Evolutionary conservation across 2,797 vertebrate species (phyloP).

Genomic region (Chromobotia macracanthus): DNA sequence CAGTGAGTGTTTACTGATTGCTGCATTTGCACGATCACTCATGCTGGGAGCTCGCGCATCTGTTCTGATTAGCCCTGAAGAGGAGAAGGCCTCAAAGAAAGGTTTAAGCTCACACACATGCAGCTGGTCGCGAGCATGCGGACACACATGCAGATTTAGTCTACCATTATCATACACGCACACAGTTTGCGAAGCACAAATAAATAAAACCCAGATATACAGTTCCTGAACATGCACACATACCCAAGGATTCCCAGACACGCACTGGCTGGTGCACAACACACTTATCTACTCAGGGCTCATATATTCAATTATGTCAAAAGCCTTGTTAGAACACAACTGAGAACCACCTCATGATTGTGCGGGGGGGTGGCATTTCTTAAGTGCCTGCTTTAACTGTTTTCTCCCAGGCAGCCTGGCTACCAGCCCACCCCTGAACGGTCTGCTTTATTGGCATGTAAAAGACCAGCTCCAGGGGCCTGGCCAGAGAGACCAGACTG

Average conservation of each 20-base stretch:
- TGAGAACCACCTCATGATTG: constrained; percentile 39
- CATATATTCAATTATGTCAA: constrained; percentile 64
- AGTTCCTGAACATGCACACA: constrained; percentile 17
- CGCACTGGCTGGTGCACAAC: constrained; percentile 23
- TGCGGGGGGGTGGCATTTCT: constrained; percentile 37
- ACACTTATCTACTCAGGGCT: constrained; percentile 53
- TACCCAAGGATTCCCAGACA: constrained; percentile 27
- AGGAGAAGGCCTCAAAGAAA: constrained; percentile 34
- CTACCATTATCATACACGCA: neutral
- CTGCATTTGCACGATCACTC: constrained; percentile 71
- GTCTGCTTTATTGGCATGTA: constrained; percentile 50
- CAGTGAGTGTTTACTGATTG: constrained; percentile 83
- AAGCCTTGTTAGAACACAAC: constrained; percentile 58
- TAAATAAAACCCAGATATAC: constrained; percentile 29
- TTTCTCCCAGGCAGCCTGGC: constrained; percentile 51
- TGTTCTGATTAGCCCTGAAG: constrained; percentile 56
- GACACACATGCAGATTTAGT: constrained; percentile 3
- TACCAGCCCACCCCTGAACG: constrained; percentile 40
- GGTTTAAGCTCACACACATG: constrained; percentile 31
- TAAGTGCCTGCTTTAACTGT: constrained; percentile 61
- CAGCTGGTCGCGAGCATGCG: constrained; percentile 22
- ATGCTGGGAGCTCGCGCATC: constrained; percentile 56
- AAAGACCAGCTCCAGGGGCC: constrained; percentile 42
- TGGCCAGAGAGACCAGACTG: constrained; percentile 39
- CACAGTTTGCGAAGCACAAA: constrained; percentile 28